phyloP scores from a whole-genome alignment of 2,113 vertebrate species.

The Eclectus roratus region DNA sequence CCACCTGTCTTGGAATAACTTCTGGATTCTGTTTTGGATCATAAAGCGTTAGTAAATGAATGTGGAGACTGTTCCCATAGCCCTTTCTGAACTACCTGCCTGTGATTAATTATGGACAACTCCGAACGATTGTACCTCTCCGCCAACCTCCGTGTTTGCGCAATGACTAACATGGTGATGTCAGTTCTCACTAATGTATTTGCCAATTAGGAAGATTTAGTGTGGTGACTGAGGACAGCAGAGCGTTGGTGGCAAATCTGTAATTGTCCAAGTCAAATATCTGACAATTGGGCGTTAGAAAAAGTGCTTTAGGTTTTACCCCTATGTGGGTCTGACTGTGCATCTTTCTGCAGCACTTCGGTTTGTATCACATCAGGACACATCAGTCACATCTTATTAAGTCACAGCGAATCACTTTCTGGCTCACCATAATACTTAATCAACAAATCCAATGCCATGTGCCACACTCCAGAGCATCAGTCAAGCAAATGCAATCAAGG shows the following conservation, averaged over 20 bases:
- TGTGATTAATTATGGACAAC: constrained; percentile 57
- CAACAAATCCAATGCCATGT: constrained; percentile 20
- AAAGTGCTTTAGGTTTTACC: constrained; percentile 47
- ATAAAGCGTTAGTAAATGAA: constrained; percentile 29
- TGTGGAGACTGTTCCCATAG: constrained; percentile 28
- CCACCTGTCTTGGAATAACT: background rate
- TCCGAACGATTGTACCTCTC: constrained; percentile 3
- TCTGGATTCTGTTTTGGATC: constrained; percentile 58
- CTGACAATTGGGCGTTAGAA: constrained; percentile 37
- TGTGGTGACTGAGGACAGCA: constrained; percentile 45
- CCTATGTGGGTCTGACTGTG: background rate
- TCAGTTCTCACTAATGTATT: constrained; percentile 56
- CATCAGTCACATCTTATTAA: constrained; percentile 27
- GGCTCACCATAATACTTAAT: constrained; percentile 24
- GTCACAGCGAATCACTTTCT: background rate
- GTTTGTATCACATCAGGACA: constrained; percentile 16
- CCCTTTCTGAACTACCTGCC: constrained; percentile 29
- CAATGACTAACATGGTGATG: constrained; percentile 64
- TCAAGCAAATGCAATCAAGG: background rate
- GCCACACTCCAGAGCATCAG: constrained; percentile 19
- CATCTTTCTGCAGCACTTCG: constrained; percentile 9
- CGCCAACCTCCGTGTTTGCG: constrained; percentile 22
- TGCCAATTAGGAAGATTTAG: constrained; percentile 69
- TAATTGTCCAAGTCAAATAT: constrained; percentile 61
- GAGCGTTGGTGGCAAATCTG: constrained; percentile 47